A percentile compares a stretch with the other conserved stretches of the same genome.
These are phyloP conservation scores for Periphyllus acericola DNA, from an alignment of 2,888 invertebrate species.

Conservation along the genomic window DNA sequence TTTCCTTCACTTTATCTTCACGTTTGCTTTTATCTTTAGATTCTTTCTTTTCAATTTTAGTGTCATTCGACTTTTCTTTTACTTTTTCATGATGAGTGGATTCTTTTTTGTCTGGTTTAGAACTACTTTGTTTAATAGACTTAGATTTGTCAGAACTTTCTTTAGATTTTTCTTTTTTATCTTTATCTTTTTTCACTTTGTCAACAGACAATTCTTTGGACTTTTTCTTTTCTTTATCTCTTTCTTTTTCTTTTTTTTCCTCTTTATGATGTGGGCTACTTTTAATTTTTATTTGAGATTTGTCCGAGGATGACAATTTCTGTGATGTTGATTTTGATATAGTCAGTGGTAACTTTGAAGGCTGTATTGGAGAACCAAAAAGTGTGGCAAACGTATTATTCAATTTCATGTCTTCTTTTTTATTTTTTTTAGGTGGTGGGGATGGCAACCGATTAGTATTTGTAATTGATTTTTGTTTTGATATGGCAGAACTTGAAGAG, in stretches of 20 bases:
- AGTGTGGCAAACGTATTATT: conserved; percentile 79
- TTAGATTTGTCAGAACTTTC: conserved; percentile 72
- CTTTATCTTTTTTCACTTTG: conserved; percentile 72
- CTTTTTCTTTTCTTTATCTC: conserved; percentile 69
- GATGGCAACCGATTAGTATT: conserved; percentile 55
- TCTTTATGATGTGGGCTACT: conserved; percentile 61
- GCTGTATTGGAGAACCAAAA: conserved; percentile 74
- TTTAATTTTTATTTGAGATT: conserved; percentile 56
- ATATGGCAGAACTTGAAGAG: conserved; percentile 54
- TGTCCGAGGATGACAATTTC: conserved; percentile 66
- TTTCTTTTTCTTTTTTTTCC: conserved; percentile 66
- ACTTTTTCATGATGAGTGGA: conserved; percentile 64
- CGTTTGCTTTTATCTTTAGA: conserved; percentile 66
- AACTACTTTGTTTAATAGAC: conserved; percentile 66
- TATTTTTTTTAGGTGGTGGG: conserved; percentile 61
- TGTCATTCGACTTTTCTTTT: conserved; percentile 60
- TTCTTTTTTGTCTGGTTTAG: conserved; percentile 65
- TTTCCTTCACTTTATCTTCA: conserved; percentile 67
- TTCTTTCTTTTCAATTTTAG: conserved; percentile 63
- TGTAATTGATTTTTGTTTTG: conserved; percentile 56
- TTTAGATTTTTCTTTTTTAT: conserved; percentile 74
- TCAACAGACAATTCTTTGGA: conserved; percentile 66
- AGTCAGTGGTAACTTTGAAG: conserved; percentile 74
- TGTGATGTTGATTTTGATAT: conserved; percentile 76
- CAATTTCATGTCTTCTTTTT: conserved; percentile 66